A percentile compares a stretch with the other conserved stretches of the same genome.
Conservation (phyloP, 2,888 invertebrate species). For the Apodemia mormo region DNA sequence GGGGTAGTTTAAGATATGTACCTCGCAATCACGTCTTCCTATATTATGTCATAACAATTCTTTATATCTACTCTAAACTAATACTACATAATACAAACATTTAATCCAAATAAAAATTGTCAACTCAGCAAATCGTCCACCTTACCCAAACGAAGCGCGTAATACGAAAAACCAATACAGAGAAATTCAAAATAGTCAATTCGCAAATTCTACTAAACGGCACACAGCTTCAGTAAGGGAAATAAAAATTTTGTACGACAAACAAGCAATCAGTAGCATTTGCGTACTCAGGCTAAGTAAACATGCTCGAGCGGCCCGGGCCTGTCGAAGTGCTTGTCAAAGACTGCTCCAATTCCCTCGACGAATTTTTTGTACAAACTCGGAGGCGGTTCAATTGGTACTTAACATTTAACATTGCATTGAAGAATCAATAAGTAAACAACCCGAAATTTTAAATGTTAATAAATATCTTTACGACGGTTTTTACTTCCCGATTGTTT, state of each 20-base stretch:
- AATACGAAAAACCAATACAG: conserved; percentile 37
- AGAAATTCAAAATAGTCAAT: conserved; percentile 38
- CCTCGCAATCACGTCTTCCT: too few species aligned
- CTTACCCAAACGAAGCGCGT: conserved; percentile 20
- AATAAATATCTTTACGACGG: too few species aligned
- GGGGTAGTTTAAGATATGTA: too few species aligned
- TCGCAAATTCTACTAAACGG: conserved; percentile 34
- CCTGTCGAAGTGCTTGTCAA: conserved; percentile 61
- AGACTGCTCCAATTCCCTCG: conserved; percentile 55
- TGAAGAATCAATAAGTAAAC: too few species aligned
- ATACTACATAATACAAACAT: neutral
- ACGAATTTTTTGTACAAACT: conserved; percentile 23
- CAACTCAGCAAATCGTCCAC: conserved; percentile 12
- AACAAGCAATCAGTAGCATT: conserved; percentile 77
- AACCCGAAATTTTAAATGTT: too few species aligned
- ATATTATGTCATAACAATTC: too few species aligned
- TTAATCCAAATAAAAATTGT: conserved; percentile 5
- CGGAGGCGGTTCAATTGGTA: conserved; percentile 19
- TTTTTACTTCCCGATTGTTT: too few species aligned
- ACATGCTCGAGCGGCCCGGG: conserved; percentile 50
- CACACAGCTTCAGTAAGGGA: conserved; percentile 43
- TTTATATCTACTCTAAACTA: too few species aligned
- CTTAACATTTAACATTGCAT: conserved; percentile 16
- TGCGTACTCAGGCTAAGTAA: conserved; percentile 67
- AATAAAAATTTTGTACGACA: conserved; percentile 69